Evolutionary conservation across 2,797 vertebrate species (phyloP), one percentile per base, ranked within the genome.

Genomic region (Uromys caudimaculatus): DNA sequence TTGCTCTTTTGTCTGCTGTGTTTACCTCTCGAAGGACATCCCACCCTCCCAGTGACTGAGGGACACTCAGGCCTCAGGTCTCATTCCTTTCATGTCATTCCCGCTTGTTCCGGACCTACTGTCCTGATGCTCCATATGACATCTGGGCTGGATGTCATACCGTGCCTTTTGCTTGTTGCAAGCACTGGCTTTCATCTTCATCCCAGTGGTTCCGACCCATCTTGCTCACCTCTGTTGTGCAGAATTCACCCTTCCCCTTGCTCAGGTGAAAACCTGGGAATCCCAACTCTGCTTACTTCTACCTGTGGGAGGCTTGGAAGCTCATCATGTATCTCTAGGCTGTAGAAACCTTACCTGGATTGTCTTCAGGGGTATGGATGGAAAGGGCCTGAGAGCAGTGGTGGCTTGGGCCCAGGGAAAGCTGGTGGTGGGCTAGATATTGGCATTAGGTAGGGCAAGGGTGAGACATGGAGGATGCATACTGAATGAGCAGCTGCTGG

Each of bases 171-270:
- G 50, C 35, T 21, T 13, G 4, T 62, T 50, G 3, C 3, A 13
- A 85, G 3, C 52, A 38, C 23, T 16, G 62, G 3, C 52, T 21
- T 47, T 69, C 0, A 0, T 47, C 24, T 87, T 27, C 19, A 41
- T 44, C 38, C 29, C 0, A 2, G 16, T 4, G n/a, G 0, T 3
- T n/a, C 47, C 0, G 56, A 0, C 38, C 41, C 16, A 13, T 52
- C 19, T 60, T 14, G 35, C 13, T 32, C 2, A 0, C 24, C 32
- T 38, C 35, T n/a, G 13, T 41, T 2, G 2, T n/a, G 3, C 38
- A 13, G 35, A 47, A 38, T 5, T 17, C 6, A 4, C 38, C 69
- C n/a, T 54, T 64, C 38, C 21, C 32, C 41, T 32, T 6, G 10
- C 73, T n/a, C 35, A 13, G 16, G 77, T 73, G 41, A 23, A 14